phyloP scores from a whole-genome alignment of 2,888 invertebrate genomes.

The Rambutsinella grinnellia region DNA sequence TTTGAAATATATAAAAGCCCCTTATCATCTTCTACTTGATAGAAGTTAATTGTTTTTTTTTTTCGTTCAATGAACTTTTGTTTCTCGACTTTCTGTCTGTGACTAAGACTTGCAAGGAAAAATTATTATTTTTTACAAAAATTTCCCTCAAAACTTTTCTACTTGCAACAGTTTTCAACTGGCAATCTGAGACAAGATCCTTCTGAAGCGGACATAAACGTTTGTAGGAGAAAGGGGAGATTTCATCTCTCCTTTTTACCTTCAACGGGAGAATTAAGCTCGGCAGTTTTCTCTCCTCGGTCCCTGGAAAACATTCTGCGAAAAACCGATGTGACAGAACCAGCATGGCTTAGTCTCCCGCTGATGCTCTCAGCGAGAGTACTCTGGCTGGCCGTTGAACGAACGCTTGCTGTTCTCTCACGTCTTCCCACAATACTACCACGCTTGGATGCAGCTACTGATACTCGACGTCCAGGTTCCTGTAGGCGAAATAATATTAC shows the following conservation, averaged over 20 bases:
- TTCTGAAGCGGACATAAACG: background rate
- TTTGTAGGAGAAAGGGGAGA: background rate
- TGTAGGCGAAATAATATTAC: constrained; percentile 23
- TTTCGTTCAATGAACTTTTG: constrained; percentile 15
- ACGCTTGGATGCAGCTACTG: constrained; percentile 59
- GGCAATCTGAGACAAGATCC: background rate
- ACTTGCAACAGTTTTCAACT: background rate
- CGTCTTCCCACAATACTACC: constrained; percentile 55
- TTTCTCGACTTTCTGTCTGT: background rate
- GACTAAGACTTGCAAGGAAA: no score
- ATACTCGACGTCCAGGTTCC: constrained; percentile 62
- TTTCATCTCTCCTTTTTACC: constrained; percentile 7
- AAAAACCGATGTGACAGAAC: constrained; percentile 65
- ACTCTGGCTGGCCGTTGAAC: constrained; percentile 64
- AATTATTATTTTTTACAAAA: background rate
- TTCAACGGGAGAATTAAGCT: constrained; percentile 50
- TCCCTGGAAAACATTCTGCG: constrained; percentile 63
- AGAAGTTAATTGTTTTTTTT: constrained; percentile 38
- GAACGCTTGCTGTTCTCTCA: constrained; percentile 61
- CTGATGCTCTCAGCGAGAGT: constrained; percentile 65
- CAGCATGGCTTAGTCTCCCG: constrained; percentile 65
- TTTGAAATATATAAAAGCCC: no score
- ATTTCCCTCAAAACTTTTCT: background rate
- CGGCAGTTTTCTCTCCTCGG: constrained; percentile 40
- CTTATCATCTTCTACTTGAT: constrained; percentile 8